Conservation (phyloP, 2,888 invertebrate genomes). For the Brachyptera risi region DNA sequence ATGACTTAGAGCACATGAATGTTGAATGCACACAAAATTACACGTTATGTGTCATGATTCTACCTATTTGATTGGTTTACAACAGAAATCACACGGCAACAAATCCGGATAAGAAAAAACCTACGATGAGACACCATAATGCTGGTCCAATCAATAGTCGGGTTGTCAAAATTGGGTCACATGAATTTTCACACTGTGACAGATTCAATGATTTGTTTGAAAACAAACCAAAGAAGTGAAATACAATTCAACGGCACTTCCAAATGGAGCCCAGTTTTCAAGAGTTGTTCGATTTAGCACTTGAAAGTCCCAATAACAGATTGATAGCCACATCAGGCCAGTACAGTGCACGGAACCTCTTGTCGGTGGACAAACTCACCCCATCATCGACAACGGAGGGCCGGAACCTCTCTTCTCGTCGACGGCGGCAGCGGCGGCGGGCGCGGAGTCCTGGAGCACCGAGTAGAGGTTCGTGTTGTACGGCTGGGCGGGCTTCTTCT, state of each 20-base stretch:
- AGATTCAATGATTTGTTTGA: too few species aligned
- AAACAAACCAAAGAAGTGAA: not conserved
- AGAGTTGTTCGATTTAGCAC: not conserved
- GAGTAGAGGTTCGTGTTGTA: not conserved
- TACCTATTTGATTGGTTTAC: too few species aligned
- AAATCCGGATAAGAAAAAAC: too few species aligned
- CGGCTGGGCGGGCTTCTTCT: not conserved
- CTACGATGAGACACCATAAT: too few species aligned
- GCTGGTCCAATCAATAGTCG: too few species aligned
- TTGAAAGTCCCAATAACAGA: not conserved
- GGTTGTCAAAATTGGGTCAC: too few species aligned
- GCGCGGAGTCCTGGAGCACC: not conserved
- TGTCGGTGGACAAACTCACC: not conserved
- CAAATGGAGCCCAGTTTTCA: not conserved
- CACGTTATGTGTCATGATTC: too few species aligned
- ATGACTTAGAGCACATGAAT: too few species aligned
- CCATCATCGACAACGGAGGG: not conserved
- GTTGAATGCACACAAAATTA: too few species aligned
- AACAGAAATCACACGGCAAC: too few species aligned
- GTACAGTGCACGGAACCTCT: too few species aligned
- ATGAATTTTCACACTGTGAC: too few species aligned
- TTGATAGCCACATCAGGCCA: not conserved
- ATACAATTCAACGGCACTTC: not conserved
- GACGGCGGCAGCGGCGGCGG: not conserved
- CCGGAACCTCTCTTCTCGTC: not conserved